Evolutionary conservation across 2,113 vertebrate genomes (phyloP), one percentile per base, ranked within the genome.

Genomic region (Periophthalmodon schlosseri): DNA sequence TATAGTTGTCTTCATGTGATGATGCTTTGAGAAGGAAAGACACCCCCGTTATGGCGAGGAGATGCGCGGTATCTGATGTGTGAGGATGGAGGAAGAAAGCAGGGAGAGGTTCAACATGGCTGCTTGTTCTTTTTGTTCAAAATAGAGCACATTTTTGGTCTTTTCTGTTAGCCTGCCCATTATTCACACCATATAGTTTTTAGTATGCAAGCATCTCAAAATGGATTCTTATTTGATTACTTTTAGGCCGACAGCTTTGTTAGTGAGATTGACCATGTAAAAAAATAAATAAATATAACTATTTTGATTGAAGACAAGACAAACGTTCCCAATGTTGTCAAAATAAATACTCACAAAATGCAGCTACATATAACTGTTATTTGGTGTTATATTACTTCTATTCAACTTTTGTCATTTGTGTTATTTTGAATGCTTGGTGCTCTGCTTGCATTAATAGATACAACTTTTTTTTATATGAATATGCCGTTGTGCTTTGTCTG

Each of bases 1-100:
- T 72, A 39, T 68, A 52, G 58, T 44, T 69, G 36, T 12, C n/a
- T 73, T 70, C 16, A 36, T 68, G 13, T 84, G 56, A 69, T 75
- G 72, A 56, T 65, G 4, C 0, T 47, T 67, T 44, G 69, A 75
- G 75, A 58, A 75, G 8, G 75, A 50, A 11, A 84, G 20, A 72
- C 87, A 75, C 88, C 91, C 91, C 90, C 73, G 11, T 69, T 77
- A 73, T 13, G 70, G 56, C 79, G 2, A 84, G 39, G 33, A 76
- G 18, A 88, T n/a, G 21, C 72, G 67, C 36, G 75, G 23, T 2
- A 14, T 60, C 57, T 60, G 57, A 76, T 75, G 76, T 58, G 47
- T 80, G 72, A 79, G 76, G 82, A 80, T 80, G 11, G 44, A 69
- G 57, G 73, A 78, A 15, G 57, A 21, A 74, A 70, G 50, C 64